These are phyloP conservation scores for Busseola fusca DNA, from an alignment of 2,888 invertebrate species.

Conservation along the genomic window DNA sequence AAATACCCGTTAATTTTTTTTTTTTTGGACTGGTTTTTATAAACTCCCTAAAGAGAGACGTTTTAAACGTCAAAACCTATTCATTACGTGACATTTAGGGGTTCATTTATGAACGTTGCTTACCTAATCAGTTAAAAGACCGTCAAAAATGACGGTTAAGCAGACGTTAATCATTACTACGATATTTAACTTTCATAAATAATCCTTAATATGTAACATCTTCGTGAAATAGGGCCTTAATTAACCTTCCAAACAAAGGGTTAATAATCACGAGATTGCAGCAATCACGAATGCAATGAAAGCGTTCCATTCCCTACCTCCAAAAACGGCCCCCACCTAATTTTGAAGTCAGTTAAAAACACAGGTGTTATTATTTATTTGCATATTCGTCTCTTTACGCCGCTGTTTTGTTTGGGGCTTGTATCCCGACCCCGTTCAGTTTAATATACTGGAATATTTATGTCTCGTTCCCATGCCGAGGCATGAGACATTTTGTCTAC, in stretches of 20 bases:
- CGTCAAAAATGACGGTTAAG: background rate
- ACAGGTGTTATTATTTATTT: slow-evolving; percentile 47
- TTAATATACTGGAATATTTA: slow-evolving; percentile 57
- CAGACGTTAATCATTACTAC: background rate
- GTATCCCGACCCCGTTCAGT: slow-evolving; percentile 39
- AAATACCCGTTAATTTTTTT: too few relatives aligned
- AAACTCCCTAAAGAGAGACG: too few relatives aligned
- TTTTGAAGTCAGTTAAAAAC: slow-evolving; percentile 44
- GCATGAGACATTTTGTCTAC: slow-evolving; percentile 50
- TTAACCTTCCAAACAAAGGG: background rate
- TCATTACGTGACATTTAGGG: background rate
- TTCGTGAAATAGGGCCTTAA: background rate
- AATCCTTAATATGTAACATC: background rate
- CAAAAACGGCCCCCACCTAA: background rate
- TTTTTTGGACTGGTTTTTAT: too few relatives aligned
- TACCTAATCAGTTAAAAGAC: background rate
- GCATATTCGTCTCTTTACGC: slow-evolving; percentile 31
- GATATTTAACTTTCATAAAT: background rate
- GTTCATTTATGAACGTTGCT: background rate
- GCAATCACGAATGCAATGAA: background rate
- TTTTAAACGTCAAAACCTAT: background rate
- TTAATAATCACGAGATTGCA: background rate
- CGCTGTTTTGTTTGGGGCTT: slow-evolving; percentile 39
- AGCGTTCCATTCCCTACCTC: background rate
- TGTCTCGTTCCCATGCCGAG: slow-evolving; percentile 39